These are phyloP conservation scores for Whitmania pigra DNA, from an alignment of 1,140 invertebrate species.

Conservation along the genomic window DNA sequence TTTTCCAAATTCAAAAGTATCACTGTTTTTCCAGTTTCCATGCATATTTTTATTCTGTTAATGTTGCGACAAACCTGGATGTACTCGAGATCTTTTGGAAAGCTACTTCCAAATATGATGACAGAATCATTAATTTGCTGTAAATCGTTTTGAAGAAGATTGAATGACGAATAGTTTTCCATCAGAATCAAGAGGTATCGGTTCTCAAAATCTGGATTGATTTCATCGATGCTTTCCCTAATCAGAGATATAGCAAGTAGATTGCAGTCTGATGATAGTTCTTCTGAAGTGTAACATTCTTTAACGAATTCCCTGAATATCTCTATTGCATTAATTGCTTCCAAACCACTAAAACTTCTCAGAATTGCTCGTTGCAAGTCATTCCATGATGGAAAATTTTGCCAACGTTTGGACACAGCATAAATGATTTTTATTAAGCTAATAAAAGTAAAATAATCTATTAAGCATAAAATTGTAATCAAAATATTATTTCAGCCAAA, in stretches of 20 bases:
- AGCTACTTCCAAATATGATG: constrained; percentile 38
- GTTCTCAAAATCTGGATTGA: constrained; percentile 28
- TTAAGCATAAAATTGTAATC: no score
- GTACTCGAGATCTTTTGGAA: constrained; percentile 37
- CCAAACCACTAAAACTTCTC: no score
- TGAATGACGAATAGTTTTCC: constrained; percentile 35
- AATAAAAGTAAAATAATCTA: no score
- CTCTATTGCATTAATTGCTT: no score
- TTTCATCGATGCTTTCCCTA: not conserved
- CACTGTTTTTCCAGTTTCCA: constrained; percentile 39
- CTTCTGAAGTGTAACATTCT: no score
- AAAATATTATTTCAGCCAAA: constrained; percentile 16
- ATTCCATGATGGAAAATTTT: no score
- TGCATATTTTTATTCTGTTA: constrained; percentile 39
- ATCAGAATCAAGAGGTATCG: constrained; percentile 36
- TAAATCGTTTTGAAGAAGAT: constrained; percentile 33
- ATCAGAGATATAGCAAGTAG: not conserved
- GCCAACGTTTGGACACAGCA: no score
- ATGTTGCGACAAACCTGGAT: constrained; percentile 38
- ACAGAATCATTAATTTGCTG: constrained; percentile 28
- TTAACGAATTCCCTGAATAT: no score
- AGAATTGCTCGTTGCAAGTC: no score
- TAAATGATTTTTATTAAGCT: no score
- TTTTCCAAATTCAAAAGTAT: constrained; percentile 38
- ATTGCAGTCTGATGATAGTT: not conserved